A percentile compares a stretch with the other conserved stretches of the same genome.
Evolutionary conservation across 2,797 vertebrate genomes (phyloP).

Genomic region (Acipenser transmontanus): DNA sequence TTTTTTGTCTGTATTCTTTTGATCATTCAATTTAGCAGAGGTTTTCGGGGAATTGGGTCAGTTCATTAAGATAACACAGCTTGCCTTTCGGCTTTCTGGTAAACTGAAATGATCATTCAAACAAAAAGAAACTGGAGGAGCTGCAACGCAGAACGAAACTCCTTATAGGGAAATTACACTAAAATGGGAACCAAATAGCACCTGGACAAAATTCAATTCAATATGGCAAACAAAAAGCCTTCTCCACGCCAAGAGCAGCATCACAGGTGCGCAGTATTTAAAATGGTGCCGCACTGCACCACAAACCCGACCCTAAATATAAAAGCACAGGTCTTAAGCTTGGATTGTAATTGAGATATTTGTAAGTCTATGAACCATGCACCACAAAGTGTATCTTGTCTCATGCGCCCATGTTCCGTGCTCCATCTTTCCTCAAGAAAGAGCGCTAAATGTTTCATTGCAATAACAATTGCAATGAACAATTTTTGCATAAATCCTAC

Average conservation of each 20-base stretch:
- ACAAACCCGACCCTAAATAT: slow-evolving; percentile 16
- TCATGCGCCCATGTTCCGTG: too few relatives aligned
- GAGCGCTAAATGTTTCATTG: too few relatives aligned
- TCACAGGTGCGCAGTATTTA: neutral
- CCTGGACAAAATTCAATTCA: slow-evolving; percentile 2
- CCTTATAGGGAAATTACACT: slow-evolving; percentile 1
- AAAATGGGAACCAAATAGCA: slow-evolving; percentile 3
- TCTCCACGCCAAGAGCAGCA: neutral
- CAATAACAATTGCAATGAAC: too few relatives aligned
- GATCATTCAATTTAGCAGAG: neutral
- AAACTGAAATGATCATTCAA: neutral
- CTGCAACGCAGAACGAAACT: neutral
- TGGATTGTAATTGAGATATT: neutral
- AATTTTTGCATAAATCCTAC: too few relatives aligned
- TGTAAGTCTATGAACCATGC: neutral
- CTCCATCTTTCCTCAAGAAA: too few relatives aligned
- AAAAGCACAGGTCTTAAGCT: slow-evolving; percentile 7
- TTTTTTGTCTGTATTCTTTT: neutral
- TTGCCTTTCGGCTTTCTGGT: neutral
- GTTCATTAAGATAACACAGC: neutral
- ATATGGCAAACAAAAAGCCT: neutral
- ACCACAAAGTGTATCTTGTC: too few relatives aligned
- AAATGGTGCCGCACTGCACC: neutral
- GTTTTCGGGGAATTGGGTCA: neutral
- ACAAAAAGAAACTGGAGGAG: neutral